Percentiles rank a stretch among this genome's conserved stretches.
Evolutionary conservation across 1,140 invertebrate genomes (phyloP).

Genomic region (Araneus ventricosus): DNA sequence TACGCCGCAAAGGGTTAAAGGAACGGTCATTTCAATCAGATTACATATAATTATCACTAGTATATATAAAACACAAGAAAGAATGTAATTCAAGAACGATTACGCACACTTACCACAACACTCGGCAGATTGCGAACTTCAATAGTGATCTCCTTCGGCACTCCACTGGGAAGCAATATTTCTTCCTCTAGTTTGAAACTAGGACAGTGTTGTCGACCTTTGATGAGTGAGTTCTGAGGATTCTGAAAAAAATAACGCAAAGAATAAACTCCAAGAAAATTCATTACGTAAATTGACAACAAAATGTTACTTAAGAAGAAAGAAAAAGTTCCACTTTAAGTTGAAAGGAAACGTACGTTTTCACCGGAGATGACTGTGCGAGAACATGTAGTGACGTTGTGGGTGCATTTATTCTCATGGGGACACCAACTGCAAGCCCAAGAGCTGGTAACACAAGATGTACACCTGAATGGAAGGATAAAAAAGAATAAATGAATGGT

Average conservation of each 20-base stretch:
- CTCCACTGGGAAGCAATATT: slow-evolving; percentile 91
- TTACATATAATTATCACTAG: not conserved
- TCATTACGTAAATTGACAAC: not conserved
- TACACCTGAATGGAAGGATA: slow-evolving; percentile 82
- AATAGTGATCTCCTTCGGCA: slow-evolving; percentile 92
- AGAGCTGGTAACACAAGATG: slow-evolving; percentile 90
- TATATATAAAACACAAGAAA: not conserved
- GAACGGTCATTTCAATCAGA: too few relatives aligned
- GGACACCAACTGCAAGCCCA: slow-evolving; percentile 98
- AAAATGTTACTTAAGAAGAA: too few relatives aligned
- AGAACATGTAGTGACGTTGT: slow-evolving; percentile 90
- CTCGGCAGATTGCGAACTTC: slow-evolving; percentile 90
- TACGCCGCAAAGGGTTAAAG: too few relatives aligned
- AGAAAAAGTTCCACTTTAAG: not conserved
- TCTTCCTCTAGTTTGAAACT: slow-evolving; percentile 80
- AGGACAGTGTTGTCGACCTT: slow-evolving; percentile 77
- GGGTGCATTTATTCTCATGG: slow-evolving; percentile 95
- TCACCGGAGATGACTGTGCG: slow-evolving; percentile 90
- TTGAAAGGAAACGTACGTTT: slow-evolving; percentile 74
- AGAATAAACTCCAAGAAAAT: not conserved
- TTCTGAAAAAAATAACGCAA: slow-evolving; percentile 70
- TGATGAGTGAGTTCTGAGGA: slow-evolving; percentile 75
- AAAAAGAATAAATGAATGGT: not conserved
- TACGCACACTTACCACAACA: slow-evolving; percentile 62
- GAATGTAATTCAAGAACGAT: too few relatives aligned